Conservation (phyloP, 2,113 vertebrate genomes). For the Menidia beryllina region DNA sequence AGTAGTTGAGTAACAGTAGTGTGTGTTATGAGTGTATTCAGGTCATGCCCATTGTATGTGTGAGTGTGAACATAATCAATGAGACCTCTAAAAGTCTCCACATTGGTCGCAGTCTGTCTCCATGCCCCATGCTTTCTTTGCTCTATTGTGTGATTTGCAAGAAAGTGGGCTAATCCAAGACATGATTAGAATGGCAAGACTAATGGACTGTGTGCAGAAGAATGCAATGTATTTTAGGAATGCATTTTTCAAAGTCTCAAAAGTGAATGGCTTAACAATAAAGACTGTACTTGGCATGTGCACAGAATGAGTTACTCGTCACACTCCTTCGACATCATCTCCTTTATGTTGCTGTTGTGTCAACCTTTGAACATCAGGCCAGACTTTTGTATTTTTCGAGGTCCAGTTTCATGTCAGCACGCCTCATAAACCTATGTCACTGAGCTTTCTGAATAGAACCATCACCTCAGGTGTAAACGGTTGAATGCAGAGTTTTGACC, state of each 20-base stretch:
- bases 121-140: slow-evolving; percentile 28
- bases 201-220: slow-evolving; percentile 47
- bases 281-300: slow-evolving; percentile 26
- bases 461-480: slow-evolving; percentile 19
- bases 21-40: too few species aligned
- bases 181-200: slow-evolving; percentile 40
- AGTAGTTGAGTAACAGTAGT: too few species aligned
- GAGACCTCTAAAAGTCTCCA: too few species aligned
- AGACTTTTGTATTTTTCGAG: slow-evolving; percentile 18
- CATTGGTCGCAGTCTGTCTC: slow-evolving; percentile 1
- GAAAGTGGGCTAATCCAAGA: slow-evolving; percentile 68
- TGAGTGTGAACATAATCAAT: too few species aligned
- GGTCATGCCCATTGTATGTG: too few species aligned
- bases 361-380: slow-evolving; percentile 5
- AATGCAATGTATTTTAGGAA: slow-evolving; percentile 67
- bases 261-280: slow-evolving; percentile 36
- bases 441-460: neutral
- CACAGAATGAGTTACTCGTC: neutral
- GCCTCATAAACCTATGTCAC: slow-evolving; percentile 19
- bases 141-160: slow-evolving; percentile 6
- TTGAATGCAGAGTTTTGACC: slow-evolving; percentile 34
- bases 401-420: slow-evolving; percentile 22
- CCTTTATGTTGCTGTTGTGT: slow-evolving; percentile 15
- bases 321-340: slow-evolving; percentile 31
- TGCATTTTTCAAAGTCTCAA: slow-evolving; percentile 35